A percentile compares a stretch with the other conserved stretches of the same genome.
Conservation (phyloP, 2,888 invertebrate species). For the Drosophila formosana region DNA sequence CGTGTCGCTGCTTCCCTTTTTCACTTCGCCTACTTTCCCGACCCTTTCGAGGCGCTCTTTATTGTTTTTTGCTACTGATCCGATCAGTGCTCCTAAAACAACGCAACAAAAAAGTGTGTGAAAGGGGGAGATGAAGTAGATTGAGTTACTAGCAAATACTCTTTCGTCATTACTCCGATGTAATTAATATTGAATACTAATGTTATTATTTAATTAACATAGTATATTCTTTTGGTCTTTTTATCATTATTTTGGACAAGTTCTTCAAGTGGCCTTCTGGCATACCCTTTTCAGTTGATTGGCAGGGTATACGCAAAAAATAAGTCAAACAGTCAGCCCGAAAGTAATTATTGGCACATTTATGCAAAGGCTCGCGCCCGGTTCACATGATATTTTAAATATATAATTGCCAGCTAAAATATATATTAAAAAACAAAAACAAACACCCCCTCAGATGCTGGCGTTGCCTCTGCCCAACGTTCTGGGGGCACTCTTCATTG, state of each 20-base stretch:
- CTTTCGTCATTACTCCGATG: too few relatives aligned
- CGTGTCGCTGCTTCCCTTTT: slow-evolving; percentile 40
- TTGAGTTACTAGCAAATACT: slow-evolving; percentile 1
- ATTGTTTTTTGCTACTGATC: slow-evolving; percentile 61
- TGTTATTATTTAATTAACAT: too few relatives aligned
- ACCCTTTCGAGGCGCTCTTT: slow-evolving; percentile 14
- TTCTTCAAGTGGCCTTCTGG: not conserved
- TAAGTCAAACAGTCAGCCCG: slow-evolving; percentile 50
- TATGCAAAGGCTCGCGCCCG: slow-evolving; percentile 66
- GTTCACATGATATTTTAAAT: slow-evolving; percentile 67
- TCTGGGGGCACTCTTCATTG: not conserved
- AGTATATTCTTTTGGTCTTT: too few relatives aligned
- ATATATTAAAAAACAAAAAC: slow-evolving; percentile 17
- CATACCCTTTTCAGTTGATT: not conserved
- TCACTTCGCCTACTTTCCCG: not conserved
- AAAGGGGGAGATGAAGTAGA: not conserved
- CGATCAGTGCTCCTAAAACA: slow-evolving; percentile 54
- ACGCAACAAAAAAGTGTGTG: slow-evolving; percentile 11
- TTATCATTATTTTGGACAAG: too few relatives aligned
- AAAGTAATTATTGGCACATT: slow-evolving; percentile 79
- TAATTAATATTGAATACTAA: not conserved
- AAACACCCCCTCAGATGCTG: not conserved
- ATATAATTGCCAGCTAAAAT: slow-evolving; percentile 67
- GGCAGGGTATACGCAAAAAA: slow-evolving; percentile 11
- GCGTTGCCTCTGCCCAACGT: not conserved